Evolutionary conservation across 1,140 invertebrate genomes (phyloP), one percentile per base, ranked within the genome.

Genomic region (Ganaspis sp.): DNA sequence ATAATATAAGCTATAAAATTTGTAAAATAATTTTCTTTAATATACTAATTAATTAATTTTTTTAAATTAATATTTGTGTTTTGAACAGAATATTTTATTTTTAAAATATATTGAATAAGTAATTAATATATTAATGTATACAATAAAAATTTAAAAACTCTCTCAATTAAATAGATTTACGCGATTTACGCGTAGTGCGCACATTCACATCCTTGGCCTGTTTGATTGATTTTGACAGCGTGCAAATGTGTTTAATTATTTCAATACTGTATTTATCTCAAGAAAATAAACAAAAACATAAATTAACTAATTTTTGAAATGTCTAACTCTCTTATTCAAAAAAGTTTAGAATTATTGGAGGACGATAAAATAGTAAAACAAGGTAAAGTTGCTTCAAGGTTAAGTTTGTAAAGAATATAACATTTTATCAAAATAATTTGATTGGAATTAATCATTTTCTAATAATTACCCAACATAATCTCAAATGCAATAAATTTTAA

Each of bases 261-360:
- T 64, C 3, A 49, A 64, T n/a, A 26, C 23, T 64, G 58, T 64
- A 5, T 64, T 29, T n/a, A 58, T n/a, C 11, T n/a, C 9, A 29
- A 29, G 29, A 29, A 64, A 49, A n/a, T 15, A 49, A 17, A 49
- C 45, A 26, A 64, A 64, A 34, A 0, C n/a, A n/a, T n/a, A 4
- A n/a, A 29, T 29, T 58, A 15, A n/a, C n/a, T 15, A 34, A 29
- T 29, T 26, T 64, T 42, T 71, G 82, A 85, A 79, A 90, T 90
- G 89, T 88, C 89, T 74, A 85, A 85, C 45, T 85, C 84, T 12
- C 84, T 90, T 23, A 83, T 90, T 45, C 82, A 81, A 19, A 84
- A 89, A 79, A 89, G 88, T 74, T 83, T 90, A 69, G 87, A 89
- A 29, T 77, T 90, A 49, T 73, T 88, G 6, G 82, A 80, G 3